Conservation (phyloP, 2,888 invertebrate species). For the Pheosia gnoma region DNA sequence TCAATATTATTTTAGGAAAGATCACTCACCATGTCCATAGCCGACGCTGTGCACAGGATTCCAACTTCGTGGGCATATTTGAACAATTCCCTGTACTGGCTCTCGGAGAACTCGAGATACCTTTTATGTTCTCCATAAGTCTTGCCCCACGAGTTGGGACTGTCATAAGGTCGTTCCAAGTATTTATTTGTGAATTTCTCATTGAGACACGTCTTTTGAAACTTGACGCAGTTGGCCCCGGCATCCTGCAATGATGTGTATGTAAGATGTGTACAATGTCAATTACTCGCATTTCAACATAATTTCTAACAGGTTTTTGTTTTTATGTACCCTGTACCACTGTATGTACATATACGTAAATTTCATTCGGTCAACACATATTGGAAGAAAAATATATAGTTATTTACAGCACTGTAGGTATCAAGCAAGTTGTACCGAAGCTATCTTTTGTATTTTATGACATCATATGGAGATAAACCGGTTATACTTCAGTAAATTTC, state of each 20-base stretch:
- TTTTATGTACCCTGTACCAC: too few relatives aligned
- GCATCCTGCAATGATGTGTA: conserved; percentile 80
- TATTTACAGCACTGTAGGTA: neutral
- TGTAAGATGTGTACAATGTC: conserved; percentile 11
- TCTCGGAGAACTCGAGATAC: conserved; percentile 87
- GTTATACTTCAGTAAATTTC: conserved; percentile 10
- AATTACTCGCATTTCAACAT: conserved; percentile 3
- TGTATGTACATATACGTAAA: too few relatives aligned
- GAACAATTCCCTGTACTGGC: conserved; percentile 87
- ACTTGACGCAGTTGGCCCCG: conserved; percentile 93
- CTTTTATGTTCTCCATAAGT: conserved; percentile 92
- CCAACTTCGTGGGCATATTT: conserved; percentile 85
- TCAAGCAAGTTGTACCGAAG: neutral
- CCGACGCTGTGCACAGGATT: conserved; percentile 90
- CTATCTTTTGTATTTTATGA: conserved; percentile 32
- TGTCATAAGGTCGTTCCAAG: conserved; percentile 85
- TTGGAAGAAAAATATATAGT: neutral
- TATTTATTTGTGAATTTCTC: conserved; percentile 89
- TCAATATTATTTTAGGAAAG: neutral
- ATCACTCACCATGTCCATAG: conserved; percentile 89
- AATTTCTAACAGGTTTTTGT: neutral
- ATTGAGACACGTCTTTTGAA: conserved; percentile 90
- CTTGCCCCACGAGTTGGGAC: conserved; percentile 88
- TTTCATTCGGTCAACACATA: too few relatives aligned
- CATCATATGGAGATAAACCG: conserved; percentile 22